phyloP scores from a whole-genome alignment of 2,888 invertebrate genomes.

The Platynereis dumerilii region DNA sequence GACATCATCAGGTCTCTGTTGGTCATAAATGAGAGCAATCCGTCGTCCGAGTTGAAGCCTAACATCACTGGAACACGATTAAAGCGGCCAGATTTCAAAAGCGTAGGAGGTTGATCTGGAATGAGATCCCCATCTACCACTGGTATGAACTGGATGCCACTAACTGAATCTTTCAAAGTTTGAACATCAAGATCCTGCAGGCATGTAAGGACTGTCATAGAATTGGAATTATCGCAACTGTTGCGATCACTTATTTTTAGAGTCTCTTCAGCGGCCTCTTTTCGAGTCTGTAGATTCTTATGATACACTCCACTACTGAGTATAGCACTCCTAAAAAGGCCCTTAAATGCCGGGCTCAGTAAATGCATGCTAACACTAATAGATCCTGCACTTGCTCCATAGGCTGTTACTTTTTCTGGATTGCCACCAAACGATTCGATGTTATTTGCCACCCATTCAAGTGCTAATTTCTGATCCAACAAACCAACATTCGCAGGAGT shows the following conservation, averaged over 20 bases:
- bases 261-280: neutral
- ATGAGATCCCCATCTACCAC: neutral
- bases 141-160: neutral
- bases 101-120: neutral
- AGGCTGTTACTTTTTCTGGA: neutral
- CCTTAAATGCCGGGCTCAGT: neutral
- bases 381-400: neutral
- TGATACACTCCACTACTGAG: neutral
- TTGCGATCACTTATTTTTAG: neutral
- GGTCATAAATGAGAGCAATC: too few relatives aligned
- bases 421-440: neutral
- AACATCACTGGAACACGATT: neutral
- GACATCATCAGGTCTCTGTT: too few relatives aligned
- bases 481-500: neutral
- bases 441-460: neutral
- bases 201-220: neutral
- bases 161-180: neutral
- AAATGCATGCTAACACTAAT: neutral
- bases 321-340: neutral
- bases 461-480: slow-evolving; percentile 2
- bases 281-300: neutral
- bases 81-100: neutral
- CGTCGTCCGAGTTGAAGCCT: too few relatives aligned
- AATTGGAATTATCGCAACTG: neutral
- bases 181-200: neutral